Evolutionary conservation across 2,888 invertebrate species (phyloP), one percentile per base, ranked within the genome.

Genomic region (Tiliacea citrago): DNA sequence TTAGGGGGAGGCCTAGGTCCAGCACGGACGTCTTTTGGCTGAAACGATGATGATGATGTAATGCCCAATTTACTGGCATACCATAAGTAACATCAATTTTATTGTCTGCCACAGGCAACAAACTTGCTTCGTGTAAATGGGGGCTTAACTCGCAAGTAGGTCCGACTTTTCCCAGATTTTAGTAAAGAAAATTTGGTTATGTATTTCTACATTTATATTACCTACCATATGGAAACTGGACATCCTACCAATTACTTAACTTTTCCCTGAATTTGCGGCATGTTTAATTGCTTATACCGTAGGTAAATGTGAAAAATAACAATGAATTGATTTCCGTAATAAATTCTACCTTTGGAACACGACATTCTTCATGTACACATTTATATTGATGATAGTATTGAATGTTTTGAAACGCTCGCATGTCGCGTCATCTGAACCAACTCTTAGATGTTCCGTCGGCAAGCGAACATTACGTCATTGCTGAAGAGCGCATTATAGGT

Each of bases 391-490:
- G 24, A n/a, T 9, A 10, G 16, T 45, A 16, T 42, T 61, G 4
- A 39, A 39, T 16, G 39, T n/a, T 61, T 18, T 42, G 24, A 45
- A 24, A 45, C 42, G 24, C 10, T 8, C 0, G 12, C 45, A 24
- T 63, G 10, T 42, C 3, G 8, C 63, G 7, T 21, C 7, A 29
- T 55, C n/a, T 42, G 18, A 67, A 21, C 72, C n/a, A 45, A 35
- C 4, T 55, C n/a, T 71, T 53, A 67, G 0, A 53, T 45, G 4
- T 21, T 13, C 35, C 6, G 2, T n/a, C 13, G 42, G 16, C 5
- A 51, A 42, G 29, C 4, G 16, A 74, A n/a, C 13, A 73, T n/a
- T 58, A 73, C 18, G 9, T 6, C n/a, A 49, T 73, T 73, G 42
- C 57, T 73, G 42, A 51, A 60, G 49, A 49, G 58, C 9, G 42